Evolutionary conservation across 2,113 vertebrate genomes (phyloP).

Genomic region (Sakesphorus luctuosus): DNA sequence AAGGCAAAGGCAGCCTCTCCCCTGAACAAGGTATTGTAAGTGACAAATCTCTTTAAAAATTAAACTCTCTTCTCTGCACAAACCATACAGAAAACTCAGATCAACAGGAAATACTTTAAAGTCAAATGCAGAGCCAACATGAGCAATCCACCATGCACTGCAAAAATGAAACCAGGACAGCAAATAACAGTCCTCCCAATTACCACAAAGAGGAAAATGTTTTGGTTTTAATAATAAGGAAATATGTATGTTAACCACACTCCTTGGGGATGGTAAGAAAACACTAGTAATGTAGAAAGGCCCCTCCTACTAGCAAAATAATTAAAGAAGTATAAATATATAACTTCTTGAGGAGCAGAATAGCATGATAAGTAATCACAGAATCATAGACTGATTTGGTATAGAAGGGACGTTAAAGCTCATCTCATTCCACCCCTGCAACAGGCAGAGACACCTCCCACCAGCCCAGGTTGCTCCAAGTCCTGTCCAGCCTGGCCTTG

Average conservation of each 20-base stretch:
- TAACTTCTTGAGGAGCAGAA: neutral
- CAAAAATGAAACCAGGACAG: neutral
- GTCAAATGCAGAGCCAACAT: neutral
- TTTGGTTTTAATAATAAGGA: neutral
- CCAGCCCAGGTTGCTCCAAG: neutral
- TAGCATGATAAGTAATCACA: neutral
- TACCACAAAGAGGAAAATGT: neutral
- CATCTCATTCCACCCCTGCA: neutral
- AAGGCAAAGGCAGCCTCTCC: neutral
- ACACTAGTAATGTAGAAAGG: neutral
- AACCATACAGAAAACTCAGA: neutral
- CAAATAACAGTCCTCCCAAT: neutral
- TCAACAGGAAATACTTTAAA: neutral
- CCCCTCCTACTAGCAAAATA: neutral
- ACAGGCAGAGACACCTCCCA: neutral
- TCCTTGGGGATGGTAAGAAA: neutral
- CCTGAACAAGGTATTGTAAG: neutral
- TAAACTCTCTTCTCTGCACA: neutral
- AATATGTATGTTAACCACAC: neutral
- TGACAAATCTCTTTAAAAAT: neutral
- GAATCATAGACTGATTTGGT: neutral
- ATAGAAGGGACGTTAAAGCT: neutral
- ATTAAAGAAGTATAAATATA: neutral
- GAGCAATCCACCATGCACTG: neutral
- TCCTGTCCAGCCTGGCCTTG: neutral